Evolutionary conservation across 2,888 invertebrate species (phyloP), one percentile per base, ranked within the genome.

Genomic region (Megamerina dolium): DNA sequence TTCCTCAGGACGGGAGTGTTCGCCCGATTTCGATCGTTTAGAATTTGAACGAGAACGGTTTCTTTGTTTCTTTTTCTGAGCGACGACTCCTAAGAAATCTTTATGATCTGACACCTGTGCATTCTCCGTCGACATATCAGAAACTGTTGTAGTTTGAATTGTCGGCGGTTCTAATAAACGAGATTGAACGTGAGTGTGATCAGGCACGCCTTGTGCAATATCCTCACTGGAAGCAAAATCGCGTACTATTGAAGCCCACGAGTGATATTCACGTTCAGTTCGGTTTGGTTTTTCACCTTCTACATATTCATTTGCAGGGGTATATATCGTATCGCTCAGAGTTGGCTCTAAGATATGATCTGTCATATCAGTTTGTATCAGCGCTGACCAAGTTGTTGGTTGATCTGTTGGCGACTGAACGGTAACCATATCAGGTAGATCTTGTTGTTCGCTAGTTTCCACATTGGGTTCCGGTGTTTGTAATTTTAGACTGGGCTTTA

Each of bases 11-110:
- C n/a, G n/a, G n/a, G n/a, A n/a, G n/a, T n/a, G n/a, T 44, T 5
- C 53, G 46, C 44, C 46, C 32, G 53, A 73, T 69, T 51, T 71
- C 70, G 63, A 57, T 19, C 63, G 61, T 33, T 72, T 69, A 32
- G 73, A 73, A 45, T 75, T 74, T 12, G 79, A 78, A 37, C 74
- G 70, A 2, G 81, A 80, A 42, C 78, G 73, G 33, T 56, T 55
- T 33, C 64, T 76, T 73, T 45, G 55, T 47, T 68, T 63, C 50
- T 73, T 73, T 53, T 70, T 73, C 54, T 70, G 72, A 16, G 73
- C 73, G 6, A 75, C 57, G 40, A 68, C 72, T 59, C 76, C 75
- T 45, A 74, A 67, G 53, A 76, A 76, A 36, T 74, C 76, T 52
- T 75, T 72, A 12, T 65, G 57, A 48, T 70, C 74, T 6, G 48